phyloP scores from a whole-genome alignment of 2,888 invertebrate species.

The Drosophila prostipennis region DNA sequence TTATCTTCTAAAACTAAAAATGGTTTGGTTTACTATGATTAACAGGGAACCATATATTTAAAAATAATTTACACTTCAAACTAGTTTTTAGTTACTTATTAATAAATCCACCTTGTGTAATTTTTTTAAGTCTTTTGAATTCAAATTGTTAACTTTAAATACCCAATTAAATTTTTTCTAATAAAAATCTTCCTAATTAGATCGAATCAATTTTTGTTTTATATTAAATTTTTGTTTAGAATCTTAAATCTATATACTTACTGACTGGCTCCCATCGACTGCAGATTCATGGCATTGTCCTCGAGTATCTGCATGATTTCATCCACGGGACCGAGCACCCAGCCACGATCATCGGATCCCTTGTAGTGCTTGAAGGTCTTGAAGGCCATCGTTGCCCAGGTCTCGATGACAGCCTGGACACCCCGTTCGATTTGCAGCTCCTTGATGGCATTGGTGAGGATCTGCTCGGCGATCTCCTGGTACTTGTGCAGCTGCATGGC shows the following conservation, averaged over 20 bases:
- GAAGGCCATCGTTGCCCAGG: constrained; percentile 89
- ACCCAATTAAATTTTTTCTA: too few relatives aligned
- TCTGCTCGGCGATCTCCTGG: constrained; percentile 92
- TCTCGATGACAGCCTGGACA: constrained; percentile 92
- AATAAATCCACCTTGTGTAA: too few relatives aligned
- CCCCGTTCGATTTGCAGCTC: constrained; percentile 96
- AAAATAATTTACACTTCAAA: too few relatives aligned
- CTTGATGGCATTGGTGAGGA: constrained; percentile 94
- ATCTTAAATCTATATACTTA: neutral
- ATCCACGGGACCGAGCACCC: constrained; percentile 90
- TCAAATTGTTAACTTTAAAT: too few relatives aligned
- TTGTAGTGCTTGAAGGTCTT: constrained; percentile 88
- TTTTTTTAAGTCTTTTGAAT: too few relatives aligned
- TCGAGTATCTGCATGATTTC: constrained; percentile 93
- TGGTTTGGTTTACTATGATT: too few relatives aligned
- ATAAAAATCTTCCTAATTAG: too few relatives aligned
- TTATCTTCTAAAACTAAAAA: too few relatives aligned
- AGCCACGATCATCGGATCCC: constrained; percentile 91
- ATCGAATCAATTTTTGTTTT: too few relatives aligned
- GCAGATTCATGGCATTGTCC: constrained; percentile 95
- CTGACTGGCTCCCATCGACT: constrained; percentile 95
- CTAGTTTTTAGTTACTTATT: too few relatives aligned
- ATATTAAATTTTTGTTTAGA: too few relatives aligned
- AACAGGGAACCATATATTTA: too few relatives aligned
- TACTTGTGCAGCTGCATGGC: constrained; percentile 95